Conservation (phyloP, 35 echinoderm and acorn worm genomes). For the Strongylocentrotus purpuratus region DNA sequence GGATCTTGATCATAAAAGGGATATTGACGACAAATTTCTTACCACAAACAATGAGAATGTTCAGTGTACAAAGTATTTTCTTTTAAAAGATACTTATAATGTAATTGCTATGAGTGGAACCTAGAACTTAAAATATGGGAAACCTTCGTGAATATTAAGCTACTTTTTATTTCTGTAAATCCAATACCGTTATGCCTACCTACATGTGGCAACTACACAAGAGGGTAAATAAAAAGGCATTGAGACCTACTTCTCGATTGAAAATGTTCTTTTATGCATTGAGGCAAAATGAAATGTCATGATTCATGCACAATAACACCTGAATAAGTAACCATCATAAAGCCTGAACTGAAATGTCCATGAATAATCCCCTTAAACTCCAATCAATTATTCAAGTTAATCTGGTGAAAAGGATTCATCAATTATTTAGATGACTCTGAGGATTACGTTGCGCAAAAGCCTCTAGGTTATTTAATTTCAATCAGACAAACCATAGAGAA, state of each 20-base stretch:
- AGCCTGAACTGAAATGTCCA: background rate
- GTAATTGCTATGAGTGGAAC: too few species aligned
- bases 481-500: background rate
- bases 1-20: too few species aligned
- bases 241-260: too few species aligned
- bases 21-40: too few species aligned
- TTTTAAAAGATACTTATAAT: too few species aligned
- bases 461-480: background rate
- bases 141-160: too few species aligned
- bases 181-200: background rate
- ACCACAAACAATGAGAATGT: too few species aligned
- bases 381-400: background rate
- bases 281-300: background rate
- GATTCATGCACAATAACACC: background rate
- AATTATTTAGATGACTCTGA: background rate
- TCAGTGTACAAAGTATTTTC: too few species aligned
- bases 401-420: background rate
- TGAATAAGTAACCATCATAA: background rate
- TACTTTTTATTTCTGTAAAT: too few species aligned
- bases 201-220: background rate
- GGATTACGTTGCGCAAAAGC: background rate
- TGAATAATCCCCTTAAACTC: background rate
- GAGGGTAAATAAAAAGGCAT: background rate
- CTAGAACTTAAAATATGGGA: too few species aligned
- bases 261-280: too few species aligned